phyloP scores from a whole-genome alignment of 1,140 invertebrate species.

The Cecropterus lyciades region DNA sequence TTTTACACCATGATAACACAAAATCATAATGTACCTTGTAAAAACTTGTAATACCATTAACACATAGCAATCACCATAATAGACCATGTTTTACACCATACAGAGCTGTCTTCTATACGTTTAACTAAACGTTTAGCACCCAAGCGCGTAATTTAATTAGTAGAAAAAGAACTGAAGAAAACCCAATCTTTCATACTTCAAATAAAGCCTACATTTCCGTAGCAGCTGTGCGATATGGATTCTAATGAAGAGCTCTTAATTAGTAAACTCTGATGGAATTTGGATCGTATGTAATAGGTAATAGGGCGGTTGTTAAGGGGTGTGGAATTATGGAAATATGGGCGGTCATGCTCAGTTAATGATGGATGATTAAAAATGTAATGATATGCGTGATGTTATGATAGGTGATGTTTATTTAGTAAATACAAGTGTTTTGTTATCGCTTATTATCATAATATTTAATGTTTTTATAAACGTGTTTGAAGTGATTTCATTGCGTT shows the following conservation, averaged over 20 bases:
- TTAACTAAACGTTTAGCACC: conserved; percentile 47
- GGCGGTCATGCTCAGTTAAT: conserved; percentile 50
- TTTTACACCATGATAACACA: conserved; percentile 9
- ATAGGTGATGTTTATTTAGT: conserved; percentile 40
- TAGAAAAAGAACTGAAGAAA: conserved; percentile 25
- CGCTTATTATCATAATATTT: conserved; percentile 42
- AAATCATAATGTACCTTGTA: conserved; percentile 29
- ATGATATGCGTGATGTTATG: conserved; percentile 25
- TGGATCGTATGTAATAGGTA: conserved; percentile 11
- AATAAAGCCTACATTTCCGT: conserved; percentile 33
- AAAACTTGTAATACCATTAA: conserved; percentile 15
- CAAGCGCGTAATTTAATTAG: conserved; percentile 46
- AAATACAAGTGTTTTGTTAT: conserved; percentile 41
- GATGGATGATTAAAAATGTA: conserved; percentile 39
- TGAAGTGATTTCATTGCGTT: conserved; percentile 6
- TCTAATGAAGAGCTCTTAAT: conserved; percentile 50
- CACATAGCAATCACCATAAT: conserved; percentile 41
- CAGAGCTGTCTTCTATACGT: conserved; percentile 39
- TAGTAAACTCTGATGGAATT: conserved; percentile 35
- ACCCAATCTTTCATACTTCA: neutral
- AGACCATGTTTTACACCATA: conserved; percentile 37
- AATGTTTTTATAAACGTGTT: conserved; percentile 21
- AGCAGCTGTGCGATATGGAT: conserved; percentile 44
- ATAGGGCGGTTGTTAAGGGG: conserved; percentile 27
- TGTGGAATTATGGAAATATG: conserved; percentile 46